A percentile compares a stretch with the other conserved stretches of the same genome.
Evolutionary conservation across 2,888 invertebrate genomes (phyloP).

Genomic region (Biston betularia): DNA sequence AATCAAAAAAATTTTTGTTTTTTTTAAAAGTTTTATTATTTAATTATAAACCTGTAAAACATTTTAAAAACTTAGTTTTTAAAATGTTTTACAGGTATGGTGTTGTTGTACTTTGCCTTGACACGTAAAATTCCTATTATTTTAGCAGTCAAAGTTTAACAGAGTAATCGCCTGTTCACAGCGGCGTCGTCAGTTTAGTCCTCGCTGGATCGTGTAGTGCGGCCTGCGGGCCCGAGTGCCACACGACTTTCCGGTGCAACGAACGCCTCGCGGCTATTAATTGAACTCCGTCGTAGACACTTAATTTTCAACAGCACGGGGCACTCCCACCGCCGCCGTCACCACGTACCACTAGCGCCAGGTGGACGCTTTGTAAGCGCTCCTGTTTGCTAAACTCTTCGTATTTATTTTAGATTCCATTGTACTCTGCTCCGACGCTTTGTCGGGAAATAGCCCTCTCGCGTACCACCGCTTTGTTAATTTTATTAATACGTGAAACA

Average conservation of each 20-base stretch:
- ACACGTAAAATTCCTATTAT: slow-evolving; percentile 5
- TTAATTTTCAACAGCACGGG: slow-evolving; percentile 73
- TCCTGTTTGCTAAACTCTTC: slow-evolving; percentile 82
- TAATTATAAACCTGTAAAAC: too few relatives aligned
- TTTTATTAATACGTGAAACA: slow-evolving; percentile 86
- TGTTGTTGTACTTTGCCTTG: too few relatives aligned
- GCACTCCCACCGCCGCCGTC: slow-evolving; percentile 31
- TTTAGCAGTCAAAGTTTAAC: slow-evolving; percentile 18
- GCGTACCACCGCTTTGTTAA: slow-evolving; percentile 81
- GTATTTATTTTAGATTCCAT: slow-evolving; percentile 85
- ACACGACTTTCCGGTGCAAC: slow-evolving; percentile 47
- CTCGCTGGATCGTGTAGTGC: slow-evolving; percentile 18
- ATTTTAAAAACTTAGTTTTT: too few relatives aligned
- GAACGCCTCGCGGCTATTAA: slow-evolving; percentile 68
- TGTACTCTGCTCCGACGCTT: slow-evolving; percentile 79
- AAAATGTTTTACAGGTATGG: too few relatives aligned
- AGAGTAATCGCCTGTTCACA: slow-evolving; percentile 12
- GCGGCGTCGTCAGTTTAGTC: neutral
- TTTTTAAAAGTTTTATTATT: too few relatives aligned
- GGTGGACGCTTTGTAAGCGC: slow-evolving; percentile 80
- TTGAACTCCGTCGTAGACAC: slow-evolving; percentile 72
- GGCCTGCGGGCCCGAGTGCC: slow-evolving; percentile 22
- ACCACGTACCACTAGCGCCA: slow-evolving; percentile 57
- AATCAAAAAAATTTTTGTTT: too few relatives aligned
- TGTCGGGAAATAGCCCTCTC: slow-evolving; percentile 81